A percentile compares a stretch with the other conserved stretches of the same genome.
Conservation (phyloP, 2,888 invertebrate genomes). For the Minunthozetes semirufus region DNA sequence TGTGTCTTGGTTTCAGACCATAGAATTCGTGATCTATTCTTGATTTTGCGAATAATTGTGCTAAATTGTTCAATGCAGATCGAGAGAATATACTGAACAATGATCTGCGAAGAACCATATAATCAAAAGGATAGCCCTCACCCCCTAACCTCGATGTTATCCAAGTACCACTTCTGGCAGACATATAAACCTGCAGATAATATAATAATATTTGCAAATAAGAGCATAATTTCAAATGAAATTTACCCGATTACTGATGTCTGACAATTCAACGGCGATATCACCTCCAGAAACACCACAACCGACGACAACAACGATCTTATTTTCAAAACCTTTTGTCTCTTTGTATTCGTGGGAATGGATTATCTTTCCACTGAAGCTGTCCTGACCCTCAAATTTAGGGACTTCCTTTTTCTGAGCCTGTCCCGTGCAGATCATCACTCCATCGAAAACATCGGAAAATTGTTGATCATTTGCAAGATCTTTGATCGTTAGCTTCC, state of each 20-base stretch:
- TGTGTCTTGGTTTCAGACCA: background rate
- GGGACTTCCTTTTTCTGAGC: slow-evolving; percentile 50
- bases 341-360: slow-evolving; percentile 44
- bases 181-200: slow-evolving; percentile 33
- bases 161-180: slow-evolving; percentile 45
- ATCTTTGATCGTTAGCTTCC: background rate
- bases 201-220: too few species aligned
- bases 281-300: slow-evolving; percentile 52
- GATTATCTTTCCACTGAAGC: slow-evolving; percentile 44
- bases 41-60: background rate
- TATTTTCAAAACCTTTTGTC: slow-evolving; percentile 44
- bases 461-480: background rate
- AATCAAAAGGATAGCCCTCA: background rate
- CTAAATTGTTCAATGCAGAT: too few species aligned
- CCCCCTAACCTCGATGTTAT: background rate
- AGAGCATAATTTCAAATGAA: too few species aligned
- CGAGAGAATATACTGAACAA: background rate
- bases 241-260: too few species aligned
- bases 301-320: slow-evolving; percentile 51
- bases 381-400: slow-evolving; percentile 48
- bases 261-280: slow-evolving; percentile 48
- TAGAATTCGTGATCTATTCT: background rate
- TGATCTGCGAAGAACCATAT: background rate
- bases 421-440: slow-evolving; percentile 53
- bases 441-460: slow-evolving; percentile 49